These are phyloP conservation scores for Bicyclus anynana DNA, from an alignment of 1,140 invertebrate species.

Conservation along the genomic window DNA sequence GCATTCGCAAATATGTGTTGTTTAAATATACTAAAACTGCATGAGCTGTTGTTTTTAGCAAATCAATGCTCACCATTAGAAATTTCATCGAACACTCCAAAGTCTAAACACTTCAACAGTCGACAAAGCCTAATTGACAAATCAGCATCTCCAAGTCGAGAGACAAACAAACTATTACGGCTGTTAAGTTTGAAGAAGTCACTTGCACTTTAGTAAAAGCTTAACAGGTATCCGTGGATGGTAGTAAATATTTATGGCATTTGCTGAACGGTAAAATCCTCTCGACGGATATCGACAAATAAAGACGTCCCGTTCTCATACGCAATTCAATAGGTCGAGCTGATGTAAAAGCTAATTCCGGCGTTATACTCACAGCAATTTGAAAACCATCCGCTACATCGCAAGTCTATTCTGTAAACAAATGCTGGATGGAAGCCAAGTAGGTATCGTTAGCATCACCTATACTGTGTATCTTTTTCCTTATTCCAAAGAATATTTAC, in stretches of 20 bases:
- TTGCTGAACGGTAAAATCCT: slow-evolving; percentile 20
- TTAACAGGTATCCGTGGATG: slow-evolving; percentile 12
- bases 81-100: no score
- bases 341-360: slow-evolving; percentile 13
- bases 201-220: background rate
- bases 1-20: no score
- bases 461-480: slow-evolving; percentile 6
- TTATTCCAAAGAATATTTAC: no score
- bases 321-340: slow-evolving; percentile 5
- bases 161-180: background rate
- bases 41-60: no score
- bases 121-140: background rate
- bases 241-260: slow-evolving; percentile 23
- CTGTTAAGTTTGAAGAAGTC: background rate
- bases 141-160: background rate
- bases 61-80: no score
- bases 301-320: slow-evolving; percentile 14
- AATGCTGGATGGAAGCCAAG: slow-evolving; percentile 26
- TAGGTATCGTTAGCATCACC: slow-evolving; percentile 20
- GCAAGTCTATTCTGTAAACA: slow-evolving; percentile 25
- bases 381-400: slow-evolving; percentile 6
- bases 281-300: slow-evolving; percentile 24
- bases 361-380: slow-evolving; percentile 2
- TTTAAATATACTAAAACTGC: no score
- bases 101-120: no score